Percentiles rank a stretch among this genome's conserved stretches.
Conservation (phyloP, 1,140 invertebrate genomes). For the Dufourea novaeangliae region DNA sequence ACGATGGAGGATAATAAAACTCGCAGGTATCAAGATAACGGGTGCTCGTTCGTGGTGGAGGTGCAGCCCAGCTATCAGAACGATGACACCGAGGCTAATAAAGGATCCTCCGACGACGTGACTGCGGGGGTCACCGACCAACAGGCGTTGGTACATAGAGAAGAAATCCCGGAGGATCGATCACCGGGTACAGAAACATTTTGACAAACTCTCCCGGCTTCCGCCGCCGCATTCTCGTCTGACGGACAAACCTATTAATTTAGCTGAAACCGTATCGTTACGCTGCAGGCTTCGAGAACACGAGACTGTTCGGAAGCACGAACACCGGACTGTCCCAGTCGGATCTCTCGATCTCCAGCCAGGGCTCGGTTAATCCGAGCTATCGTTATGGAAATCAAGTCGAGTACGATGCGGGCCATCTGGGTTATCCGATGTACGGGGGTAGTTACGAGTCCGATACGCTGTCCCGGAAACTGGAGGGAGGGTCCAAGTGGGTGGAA, state of each 20-base stretch:
- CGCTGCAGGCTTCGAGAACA: conserved; percentile 74
- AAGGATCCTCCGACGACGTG: conserved; percentile 71
- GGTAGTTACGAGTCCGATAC: conserved; percentile 79
- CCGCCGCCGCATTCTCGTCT: not conserved
- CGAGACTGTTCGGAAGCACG: conserved; percentile 79
- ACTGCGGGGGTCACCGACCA: conserved; percentile 78
- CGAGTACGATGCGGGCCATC: conserved; percentile 87
- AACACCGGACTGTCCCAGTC: conserved; percentile 90
- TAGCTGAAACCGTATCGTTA: not conserved
- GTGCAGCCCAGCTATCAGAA: conserved; percentile 79
- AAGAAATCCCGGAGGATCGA: conserved; percentile 74
- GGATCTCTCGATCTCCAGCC: conserved; percentile 87
- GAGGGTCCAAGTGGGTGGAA: conserved; percentile 80
- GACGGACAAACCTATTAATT: not conserved
- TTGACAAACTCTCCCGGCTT: not conserved
- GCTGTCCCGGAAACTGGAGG: conserved; percentile 79
- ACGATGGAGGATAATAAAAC: conserved; percentile 76
- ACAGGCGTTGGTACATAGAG: conserved; percentile 82
- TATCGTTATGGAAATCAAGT: conserved; percentile 90
- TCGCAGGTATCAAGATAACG: conserved; percentile 82
- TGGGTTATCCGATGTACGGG: conserved; percentile 85
- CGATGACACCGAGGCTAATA: conserved; percentile 68
- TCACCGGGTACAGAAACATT: conserved; percentile 64
- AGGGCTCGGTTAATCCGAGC: conserved; percentile 86
- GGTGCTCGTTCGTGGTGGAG: conserved; percentile 90